Evolutionary conservation across 1,140 invertebrate genomes (phyloP).

Genomic region (Meloidogyne exigua): DNA sequence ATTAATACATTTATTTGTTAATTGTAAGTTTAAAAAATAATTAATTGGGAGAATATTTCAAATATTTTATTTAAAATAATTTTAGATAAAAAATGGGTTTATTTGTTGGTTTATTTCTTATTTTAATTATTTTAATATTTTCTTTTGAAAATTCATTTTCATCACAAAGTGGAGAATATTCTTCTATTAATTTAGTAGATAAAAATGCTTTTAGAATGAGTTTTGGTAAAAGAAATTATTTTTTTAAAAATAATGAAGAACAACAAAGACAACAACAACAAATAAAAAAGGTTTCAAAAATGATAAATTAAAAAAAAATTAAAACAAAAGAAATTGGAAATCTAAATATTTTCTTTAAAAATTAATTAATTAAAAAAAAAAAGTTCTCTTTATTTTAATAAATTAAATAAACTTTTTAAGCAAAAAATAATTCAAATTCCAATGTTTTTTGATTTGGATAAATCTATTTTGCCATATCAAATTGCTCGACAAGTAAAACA

Average conservation of each 20-base stretch:
- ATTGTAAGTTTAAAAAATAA: too few relatives aligned
- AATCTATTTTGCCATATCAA: neutral
- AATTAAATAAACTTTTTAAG: neutral
- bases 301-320: neutral
- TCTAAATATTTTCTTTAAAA: too few relatives aligned
- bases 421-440: neutral
- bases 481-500: neutral
- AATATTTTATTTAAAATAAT: neutral
- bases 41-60: too few relatives aligned
- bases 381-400: too few relatives aligned
- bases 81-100: neutral
- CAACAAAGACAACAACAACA: neutral
- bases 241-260: neutral
- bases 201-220: conserved; percentile 37
- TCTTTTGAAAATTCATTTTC: neutral
- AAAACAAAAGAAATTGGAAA: too few relatives aligned
- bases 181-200: conserved; percentile 1
- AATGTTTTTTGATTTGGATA: neutral
- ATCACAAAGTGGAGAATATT: neutral
- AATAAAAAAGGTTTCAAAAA: neutral
- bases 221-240: conserved; percentile 26
- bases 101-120: neutral
- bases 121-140: neutral
- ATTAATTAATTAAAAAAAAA: too few relatives aligned
- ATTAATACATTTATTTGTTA: too few relatives aligned